A percentile compares a stretch with the other conserved stretches of the same genome.
Evolutionary conservation across 2,888 invertebrate species (phyloP).

Genomic region (Acronicta leporina): DNA sequence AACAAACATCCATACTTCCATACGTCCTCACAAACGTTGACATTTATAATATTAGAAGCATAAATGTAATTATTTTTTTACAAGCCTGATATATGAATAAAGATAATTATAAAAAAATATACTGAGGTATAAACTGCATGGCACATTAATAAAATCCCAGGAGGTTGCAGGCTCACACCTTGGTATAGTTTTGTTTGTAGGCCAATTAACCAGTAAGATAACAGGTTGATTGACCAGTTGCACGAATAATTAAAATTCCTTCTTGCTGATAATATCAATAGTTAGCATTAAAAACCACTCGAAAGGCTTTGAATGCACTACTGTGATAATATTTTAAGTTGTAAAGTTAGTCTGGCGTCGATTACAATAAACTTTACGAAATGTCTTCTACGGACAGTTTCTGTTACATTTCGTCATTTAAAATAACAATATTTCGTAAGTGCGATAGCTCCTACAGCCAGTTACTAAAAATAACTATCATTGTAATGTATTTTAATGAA

Average conservation of each 20-base stretch:
- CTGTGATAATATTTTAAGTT: constrained; percentile 7
- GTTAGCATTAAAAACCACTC: constrained; percentile 12
- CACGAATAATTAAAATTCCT: constrained; percentile 47
- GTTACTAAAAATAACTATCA: constrained; percentile 42
- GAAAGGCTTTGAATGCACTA: constrained; percentile 3
- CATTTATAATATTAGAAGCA: no score
- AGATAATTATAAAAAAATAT: no score
- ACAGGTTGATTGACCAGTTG: constrained; percentile 11
- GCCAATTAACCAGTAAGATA: constrained; percentile 40
- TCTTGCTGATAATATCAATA: constrained; percentile 22
- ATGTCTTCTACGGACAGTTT: constrained; percentile 7
- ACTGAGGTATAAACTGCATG: background rate
- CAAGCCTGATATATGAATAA: no score
- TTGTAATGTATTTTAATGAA: constrained; percentile 44
- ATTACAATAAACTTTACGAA: constrained; percentile 2
- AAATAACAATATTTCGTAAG: constrained; percentile 18
- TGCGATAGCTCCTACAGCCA: constrained; percentile 14
- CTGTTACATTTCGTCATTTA: constrained; percentile 2
- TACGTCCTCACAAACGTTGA: no score
- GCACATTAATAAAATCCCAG: constrained; percentile 26
- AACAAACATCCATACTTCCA: no score
- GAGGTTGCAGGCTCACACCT: constrained; percentile 39
- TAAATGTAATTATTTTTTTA: no score
- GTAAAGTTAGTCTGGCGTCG: background rate
- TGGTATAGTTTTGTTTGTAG: constrained; percentile 33